Base-by-base conservation (phyloP, 2,797 vertebrate species). In the Adrianichthys oophorus region DNA sequence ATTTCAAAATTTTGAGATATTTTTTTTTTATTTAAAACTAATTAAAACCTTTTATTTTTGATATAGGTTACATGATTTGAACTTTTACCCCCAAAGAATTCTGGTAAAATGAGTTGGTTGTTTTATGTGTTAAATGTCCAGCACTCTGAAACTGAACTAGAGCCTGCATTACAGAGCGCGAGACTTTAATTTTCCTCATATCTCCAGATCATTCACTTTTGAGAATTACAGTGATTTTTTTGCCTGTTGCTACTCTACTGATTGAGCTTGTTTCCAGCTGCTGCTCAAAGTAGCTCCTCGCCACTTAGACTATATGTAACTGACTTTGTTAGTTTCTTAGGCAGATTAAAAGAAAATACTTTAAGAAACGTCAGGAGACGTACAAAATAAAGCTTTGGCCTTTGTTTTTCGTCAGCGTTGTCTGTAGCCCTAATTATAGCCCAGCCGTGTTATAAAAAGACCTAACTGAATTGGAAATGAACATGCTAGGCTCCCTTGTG, bases 321-420 rank as follows among this genome's bases (percentile, higher is more conserved):
- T 64, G 52, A 54, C 61, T 83, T 83, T 67, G 62, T 87, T 78
- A 81, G 19, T 88, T 77, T 84, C 55, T 15, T 15, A 24, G 59
- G 64, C 76, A 83, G 83, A 89, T 89, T 87, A 85, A 87, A 85
- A 79, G 60, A 62, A 82, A 76, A 74, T 76, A 65, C 13, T 84
- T 78, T 65, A 70, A 70, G 32, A 68, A 57, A 63, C 80, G 58
- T 41, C 56, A 64, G 59, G 58, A 80, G 62, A 48, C 62, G 21
- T 21, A 37, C 76, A 65, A 62, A 41, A 55, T 74, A 65, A 68
- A 70, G 60, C 79, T 78, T 64, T 68, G 62, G 70, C 68, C 66
- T 75, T 72, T 52, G 48, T 61, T 78, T 65, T 78, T 63, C 76
- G 64, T 74, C 76, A 65, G n/a, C 53, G 1, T 59, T 15, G 60